phyloP scores from a whole-genome alignment of 30 jellyfish, hydroid and myxozoan genomes.

The Aurelia aurita region DNA sequence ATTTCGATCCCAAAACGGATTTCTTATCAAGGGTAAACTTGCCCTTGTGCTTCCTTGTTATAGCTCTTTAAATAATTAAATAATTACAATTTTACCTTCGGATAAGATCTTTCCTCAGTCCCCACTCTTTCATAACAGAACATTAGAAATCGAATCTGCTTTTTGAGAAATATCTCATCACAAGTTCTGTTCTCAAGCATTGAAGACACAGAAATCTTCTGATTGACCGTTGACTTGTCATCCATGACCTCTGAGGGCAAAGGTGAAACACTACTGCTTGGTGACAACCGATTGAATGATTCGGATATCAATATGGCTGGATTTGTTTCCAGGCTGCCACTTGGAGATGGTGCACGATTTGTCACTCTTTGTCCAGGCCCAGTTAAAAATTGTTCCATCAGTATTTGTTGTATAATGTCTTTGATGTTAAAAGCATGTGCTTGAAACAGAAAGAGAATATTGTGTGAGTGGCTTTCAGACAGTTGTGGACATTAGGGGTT shows the following conservation, averaged over 20 bases:
- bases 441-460: conserved; percentile 14
- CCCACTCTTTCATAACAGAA: conserved; percentile 83
- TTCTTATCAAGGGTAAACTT: no score
- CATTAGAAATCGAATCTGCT: conserved; percentile 59
- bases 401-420: conserved; percentile 85
- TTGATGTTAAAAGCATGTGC: conserved; percentile 57
- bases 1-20: no score
- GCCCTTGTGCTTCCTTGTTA: no score
- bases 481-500: no score
- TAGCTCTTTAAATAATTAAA: neutral
- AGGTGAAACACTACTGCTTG: conserved; percentile 35
- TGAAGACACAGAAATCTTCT: conserved; percentile 52
- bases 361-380: conserved; percentile 28
- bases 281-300: conserved; percentile 32
- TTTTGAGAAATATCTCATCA: conserved; percentile 42
- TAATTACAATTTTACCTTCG: conserved; percentile 50
- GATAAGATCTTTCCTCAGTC: conserved; percentile 72
- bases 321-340: conserved; percentile 23
- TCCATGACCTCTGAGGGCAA: conserved; percentile 65
- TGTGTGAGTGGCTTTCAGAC: no score
- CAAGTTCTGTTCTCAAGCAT: conserved; percentile 25
- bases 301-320: conserved; percentile 60
- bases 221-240: conserved; percentile 50
- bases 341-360: conserved; percentile 11
- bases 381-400: conserved; percentile 73